Conservation (phyloP, 2,888 invertebrate genomes). For the Meteorus colon region DNA sequence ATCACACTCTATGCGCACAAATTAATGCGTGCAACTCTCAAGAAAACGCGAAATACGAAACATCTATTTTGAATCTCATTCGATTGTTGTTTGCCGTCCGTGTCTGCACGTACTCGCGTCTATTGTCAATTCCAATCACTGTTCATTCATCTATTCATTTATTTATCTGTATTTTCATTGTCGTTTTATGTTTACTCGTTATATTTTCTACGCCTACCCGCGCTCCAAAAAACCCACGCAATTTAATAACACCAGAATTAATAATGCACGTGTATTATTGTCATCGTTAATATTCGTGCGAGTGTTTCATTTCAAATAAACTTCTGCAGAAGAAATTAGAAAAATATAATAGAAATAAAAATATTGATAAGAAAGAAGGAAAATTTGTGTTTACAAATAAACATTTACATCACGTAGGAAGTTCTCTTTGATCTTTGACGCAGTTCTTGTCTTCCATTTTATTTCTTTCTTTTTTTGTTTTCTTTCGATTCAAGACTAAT, state of each 20-base stretch:
- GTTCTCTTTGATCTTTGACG: conserved; percentile 5
- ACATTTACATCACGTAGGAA: conserved; percentile 26
- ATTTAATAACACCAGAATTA: neutral
- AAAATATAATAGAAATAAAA: neutral
- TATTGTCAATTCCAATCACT: neutral
- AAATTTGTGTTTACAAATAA: conserved; percentile 13
- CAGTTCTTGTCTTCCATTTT: neutral
- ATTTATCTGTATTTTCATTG: neutral
- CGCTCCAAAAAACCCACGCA: conserved; percentile 12
- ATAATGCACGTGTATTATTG: neutral
- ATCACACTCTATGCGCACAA: conserved; percentile 38
- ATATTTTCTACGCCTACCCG: conserved; percentile 23
- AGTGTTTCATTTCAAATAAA: neutral
- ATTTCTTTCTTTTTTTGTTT: neutral
- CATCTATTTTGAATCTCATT: conserved; percentile 26
- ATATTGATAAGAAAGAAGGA: neutral
- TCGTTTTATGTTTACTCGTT: neutral
- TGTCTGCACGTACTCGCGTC: conserved; percentile 22
- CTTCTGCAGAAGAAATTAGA: neutral
- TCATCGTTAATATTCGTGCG: conserved; percentile 6
- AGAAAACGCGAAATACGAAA: neutral
- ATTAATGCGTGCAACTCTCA: conserved; percentile 36
- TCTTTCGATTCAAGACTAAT: conserved; percentile 20
- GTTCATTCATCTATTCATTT: neutral
- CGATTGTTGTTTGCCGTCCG: conserved; percentile 34